Evolutionary conservation across 2,797 vertebrate species (phyloP), one percentile per base, ranked within the genome.

Genomic region (Phrynocephalus vlangalii): DNA sequence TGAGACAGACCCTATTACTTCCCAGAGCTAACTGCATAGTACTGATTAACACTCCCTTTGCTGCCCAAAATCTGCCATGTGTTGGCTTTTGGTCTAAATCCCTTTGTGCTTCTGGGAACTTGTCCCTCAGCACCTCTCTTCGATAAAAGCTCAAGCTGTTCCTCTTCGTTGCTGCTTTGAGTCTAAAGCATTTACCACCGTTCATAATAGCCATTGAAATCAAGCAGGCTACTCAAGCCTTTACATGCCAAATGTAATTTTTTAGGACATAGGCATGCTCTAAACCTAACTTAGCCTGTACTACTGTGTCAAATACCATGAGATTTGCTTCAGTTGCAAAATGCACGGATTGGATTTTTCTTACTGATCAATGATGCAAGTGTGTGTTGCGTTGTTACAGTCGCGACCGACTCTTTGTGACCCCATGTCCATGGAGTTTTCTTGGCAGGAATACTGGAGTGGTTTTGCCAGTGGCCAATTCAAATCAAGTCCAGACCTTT

Each of bases 131-230:
- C 52, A 72, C 33, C 56, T 75, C 30, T 84, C 72, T 66, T n/a
- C 24, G 20, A 72, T 60, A 78, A 18, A 79, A 30, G 16, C 79
- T 44, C 71, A 15, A 67, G 8, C 30, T 73, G 50, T 72, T 79
- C 48, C 30, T 48, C 30, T 24, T 85, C n/a, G 44, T 20, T 30
- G 28, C n/a, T 52, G 52, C 48, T 88, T 84, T 84, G 52, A 80
- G 13, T 75, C 30, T 85, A 20, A n/a, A 8, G 18, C 73, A 50
- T 84, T 83, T 83, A 48, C 70, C 38, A 48, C 68, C 70, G 30
- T 77, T 70, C 56, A 63, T 63, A 78, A 70, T 71, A 71, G 30
- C 79, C 38, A 3, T 85, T 71, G 30, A 70, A 71, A 71, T 60
- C 44, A 68, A 28, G 20, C 50, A 71, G 50, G 9, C 30, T 26